Evolutionary conservation across 2,113 vertebrate species (phyloP).

Genomic region (Scomber scombrus): DNA sequence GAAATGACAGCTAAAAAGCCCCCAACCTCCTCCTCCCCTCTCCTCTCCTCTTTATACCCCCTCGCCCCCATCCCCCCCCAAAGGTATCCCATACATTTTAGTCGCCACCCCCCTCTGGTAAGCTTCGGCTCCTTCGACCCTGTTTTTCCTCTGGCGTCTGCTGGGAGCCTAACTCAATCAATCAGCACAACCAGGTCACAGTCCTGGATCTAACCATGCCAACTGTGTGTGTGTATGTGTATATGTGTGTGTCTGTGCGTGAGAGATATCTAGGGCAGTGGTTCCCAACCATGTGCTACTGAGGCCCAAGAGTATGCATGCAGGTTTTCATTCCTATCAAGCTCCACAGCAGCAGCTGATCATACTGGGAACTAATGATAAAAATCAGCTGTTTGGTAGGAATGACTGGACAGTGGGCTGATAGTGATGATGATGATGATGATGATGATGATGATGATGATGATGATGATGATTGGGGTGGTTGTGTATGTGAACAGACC

Average conservation of each 20-base stretch:
- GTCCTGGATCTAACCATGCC: slow-evolving; percentile 76
- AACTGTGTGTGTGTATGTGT: slow-evolving; percentile 46
- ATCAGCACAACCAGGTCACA: slow-evolving; percentile 85
- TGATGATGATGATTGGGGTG: slow-evolving; percentile 4
- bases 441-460: slow-evolving; percentile 11
- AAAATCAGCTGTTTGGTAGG: slow-evolving; percentile 59
- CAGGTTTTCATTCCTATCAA: slow-evolving; percentile 67
- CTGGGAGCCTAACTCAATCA: slow-evolving; percentile 81
- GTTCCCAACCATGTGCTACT: slow-evolving; percentile 71
- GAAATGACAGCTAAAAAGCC: slow-evolving; percentile 80
- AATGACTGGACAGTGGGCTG: slow-evolving; percentile 20
- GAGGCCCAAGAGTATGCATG: slow-evolving; percentile 64
- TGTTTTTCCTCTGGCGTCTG: slow-evolving; percentile 75
- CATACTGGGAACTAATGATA: slow-evolving; percentile 51
- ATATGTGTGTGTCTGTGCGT: slow-evolving; percentile 33
- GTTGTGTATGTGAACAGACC: slow-evolving; percentile 24
- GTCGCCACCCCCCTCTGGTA: slow-evolving; percentile 55
- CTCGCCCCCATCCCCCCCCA: slow-evolving; percentile 32
- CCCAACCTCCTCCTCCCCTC: slow-evolving; percentile 27
- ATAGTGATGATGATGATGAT: slow-evolving; percentile 10
- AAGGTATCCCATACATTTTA: slow-evolving; percentile 65
- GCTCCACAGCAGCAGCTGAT: slow-evolving; percentile 69
- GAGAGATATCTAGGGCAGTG: slow-evolving; percentile 70
- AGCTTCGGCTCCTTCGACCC: slow-evolving; percentile 67
- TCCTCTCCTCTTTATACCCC: slow-evolving; percentile 41